Percentiles rank a stretch among this genome's conserved stretches.
These are phyloP conservation scores for Lottia gigantea DNA, from an alignment of 2,888 invertebrate genomes.

Conservation along the genomic window DNA sequence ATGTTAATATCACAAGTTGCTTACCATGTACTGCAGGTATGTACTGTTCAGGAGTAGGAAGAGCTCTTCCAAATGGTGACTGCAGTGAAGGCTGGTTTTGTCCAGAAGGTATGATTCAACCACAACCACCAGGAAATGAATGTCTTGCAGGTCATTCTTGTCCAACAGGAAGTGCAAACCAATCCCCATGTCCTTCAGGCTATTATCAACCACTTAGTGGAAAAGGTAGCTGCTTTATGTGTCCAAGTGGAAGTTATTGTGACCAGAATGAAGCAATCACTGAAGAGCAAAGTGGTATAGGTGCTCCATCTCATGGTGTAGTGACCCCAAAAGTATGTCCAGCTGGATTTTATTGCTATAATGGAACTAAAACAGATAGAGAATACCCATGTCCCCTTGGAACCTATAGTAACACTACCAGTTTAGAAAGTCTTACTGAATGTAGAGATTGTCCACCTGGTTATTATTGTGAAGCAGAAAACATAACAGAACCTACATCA, in stretches of 20 bases:
- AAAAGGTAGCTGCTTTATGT: conserved; percentile 52
- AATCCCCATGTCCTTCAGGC: conserved; percentile 60
- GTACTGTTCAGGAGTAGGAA: conserved; percentile 57
- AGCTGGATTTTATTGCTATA: conserved; percentile 63
- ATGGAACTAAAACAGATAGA: conserved; percentile 55
- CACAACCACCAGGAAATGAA: conserved; percentile 60
- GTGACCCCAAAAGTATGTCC: conserved; percentile 63
- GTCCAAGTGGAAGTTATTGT: conserved; percentile 63
- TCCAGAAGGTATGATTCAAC: conserved; percentile 52
- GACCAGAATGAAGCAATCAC: conserved; percentile 62
- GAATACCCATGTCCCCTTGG: conserved; percentile 62
- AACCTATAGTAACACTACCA: conserved; percentile 61
- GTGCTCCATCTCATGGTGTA: conserved; percentile 62
- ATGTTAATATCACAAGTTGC: conserved; percentile 58
- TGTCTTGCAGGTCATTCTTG: conserved; percentile 63
- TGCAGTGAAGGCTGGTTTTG: conserved; percentile 63
- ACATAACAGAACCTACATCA: conserved; percentile 59
- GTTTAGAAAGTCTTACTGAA: conserved; percentile 49
- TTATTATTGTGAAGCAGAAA: conserved; percentile 60
- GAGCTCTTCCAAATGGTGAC: conserved; percentile 52
- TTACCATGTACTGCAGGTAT: conserved; percentile 62
- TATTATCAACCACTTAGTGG: conserved; percentile 56
- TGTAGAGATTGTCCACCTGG: conserved; percentile 60
- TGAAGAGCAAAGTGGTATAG: conserved; percentile 61
- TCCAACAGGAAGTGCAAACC: conserved; percentile 54